These are phyloP conservation scores for Porites australiensis DNA, from an alignment of 64 coral and sea anemone genomes.

Conservation along the genomic window DNA sequence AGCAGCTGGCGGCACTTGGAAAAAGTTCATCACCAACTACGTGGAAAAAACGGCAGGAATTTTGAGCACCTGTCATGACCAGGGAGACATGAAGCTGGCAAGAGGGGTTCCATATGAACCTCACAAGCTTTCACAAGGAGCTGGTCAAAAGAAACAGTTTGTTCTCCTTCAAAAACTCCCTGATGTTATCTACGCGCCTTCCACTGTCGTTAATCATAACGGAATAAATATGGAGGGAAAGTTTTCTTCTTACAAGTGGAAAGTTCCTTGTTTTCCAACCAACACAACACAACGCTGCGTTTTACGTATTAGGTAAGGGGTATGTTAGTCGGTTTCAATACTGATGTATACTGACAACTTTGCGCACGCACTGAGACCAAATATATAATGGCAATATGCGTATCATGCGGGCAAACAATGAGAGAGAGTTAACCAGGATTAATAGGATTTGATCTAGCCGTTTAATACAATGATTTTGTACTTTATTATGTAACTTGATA, in stretches of 20 bases:
- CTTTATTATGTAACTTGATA: neutral
- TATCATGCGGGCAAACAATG: too few relatives aligned
- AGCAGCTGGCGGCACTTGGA: neutral
- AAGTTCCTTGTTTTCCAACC: slow-evolving; percentile 12
- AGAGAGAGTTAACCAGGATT: too few relatives aligned
- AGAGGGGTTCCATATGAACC: neutral
- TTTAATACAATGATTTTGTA: too few relatives aligned
- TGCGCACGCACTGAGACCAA: too few relatives aligned
- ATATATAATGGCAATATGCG: too few relatives aligned
- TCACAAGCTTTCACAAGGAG: slow-evolving; percentile 9
- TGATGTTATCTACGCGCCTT: slow-evolving; percentile 33
- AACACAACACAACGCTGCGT: slow-evolving; percentile 35
- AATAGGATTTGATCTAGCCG: too few relatives aligned
- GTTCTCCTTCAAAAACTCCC: slow-evolving; percentile 5
- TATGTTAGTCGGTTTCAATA: too few relatives aligned
- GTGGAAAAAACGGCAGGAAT: slow-evolving; percentile 23
- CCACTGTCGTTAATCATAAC: slow-evolving; percentile 41
- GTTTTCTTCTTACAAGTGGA: slow-evolving; percentile 51
- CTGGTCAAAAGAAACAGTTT: slow-evolving; percentile 2
- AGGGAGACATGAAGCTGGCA: neutral
- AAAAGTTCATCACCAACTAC: slow-evolving; percentile 20
- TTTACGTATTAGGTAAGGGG: slow-evolving; percentile 18
- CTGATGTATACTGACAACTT: too few relatives aligned
- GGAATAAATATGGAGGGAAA: slow-evolving; percentile 39
- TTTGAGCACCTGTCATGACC: neutral